Evolutionary conservation across 2,113 vertebrate genomes (phyloP).

Genomic region (Lophochroa leadbeateri): DNA sequence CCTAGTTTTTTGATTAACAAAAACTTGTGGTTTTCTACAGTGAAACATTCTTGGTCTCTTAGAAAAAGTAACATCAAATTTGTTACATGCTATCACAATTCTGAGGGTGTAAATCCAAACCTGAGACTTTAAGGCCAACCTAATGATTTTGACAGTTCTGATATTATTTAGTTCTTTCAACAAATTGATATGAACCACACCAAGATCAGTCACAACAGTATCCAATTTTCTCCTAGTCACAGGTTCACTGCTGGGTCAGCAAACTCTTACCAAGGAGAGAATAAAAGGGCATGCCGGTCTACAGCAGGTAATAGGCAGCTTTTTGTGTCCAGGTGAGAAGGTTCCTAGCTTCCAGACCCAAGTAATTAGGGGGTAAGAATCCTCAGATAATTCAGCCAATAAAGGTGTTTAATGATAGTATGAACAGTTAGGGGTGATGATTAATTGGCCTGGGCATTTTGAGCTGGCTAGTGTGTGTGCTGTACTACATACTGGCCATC

Average conservation of each 20-base stretch:
- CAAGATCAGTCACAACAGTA: conserved; percentile 76
- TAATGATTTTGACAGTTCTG: conserved; percentile 71
- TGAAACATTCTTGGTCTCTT: conserved; percentile 3
- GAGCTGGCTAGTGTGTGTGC: conserved; percentile 78
- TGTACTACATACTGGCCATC: conserved; percentile 83
- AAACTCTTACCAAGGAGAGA: conserved; percentile 72
- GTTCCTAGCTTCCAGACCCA: conserved; percentile 77
- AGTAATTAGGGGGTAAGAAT: conserved; percentile 81
- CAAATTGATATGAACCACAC: conserved; percentile 75
- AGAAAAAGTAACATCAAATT: neutral
- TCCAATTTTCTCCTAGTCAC: conserved; percentile 80
- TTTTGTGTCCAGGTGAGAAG: conserved; percentile 84
- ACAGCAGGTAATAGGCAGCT: conserved; percentile 78
- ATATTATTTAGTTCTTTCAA: conserved; percentile 71
- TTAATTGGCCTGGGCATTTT: conserved; percentile 87
- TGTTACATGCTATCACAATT: conserved; percentile 4
- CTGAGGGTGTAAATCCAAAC: conserved; percentile 45
- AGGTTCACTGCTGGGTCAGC: conserved; percentile 82
- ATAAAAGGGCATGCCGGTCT: conserved; percentile 72
- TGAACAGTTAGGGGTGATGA: conserved; percentile 86
- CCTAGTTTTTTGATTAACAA: conserved; percentile 26
- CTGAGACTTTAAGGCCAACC: conserved; percentile 60
- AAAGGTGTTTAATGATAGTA: conserved; percentile 87
- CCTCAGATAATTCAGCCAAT: conserved; percentile 84
- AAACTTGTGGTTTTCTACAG: neutral